Conservation (phyloP, 2,797 vertebrate genomes). For the Siniperca undulata region DNA sequence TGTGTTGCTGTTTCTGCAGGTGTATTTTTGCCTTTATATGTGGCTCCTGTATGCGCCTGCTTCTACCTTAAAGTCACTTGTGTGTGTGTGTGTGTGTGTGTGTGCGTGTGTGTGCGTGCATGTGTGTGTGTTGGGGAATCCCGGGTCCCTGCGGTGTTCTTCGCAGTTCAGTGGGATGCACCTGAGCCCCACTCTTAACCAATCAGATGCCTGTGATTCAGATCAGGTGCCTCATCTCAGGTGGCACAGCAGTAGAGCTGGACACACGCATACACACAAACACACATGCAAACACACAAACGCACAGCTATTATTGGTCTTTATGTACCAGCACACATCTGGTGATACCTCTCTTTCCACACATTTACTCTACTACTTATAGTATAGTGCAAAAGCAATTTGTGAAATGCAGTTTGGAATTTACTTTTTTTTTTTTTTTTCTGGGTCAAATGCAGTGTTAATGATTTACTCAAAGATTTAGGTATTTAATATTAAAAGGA, state of each 20-base stretch:
- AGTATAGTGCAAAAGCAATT: background rate
- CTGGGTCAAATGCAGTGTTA: background rate
- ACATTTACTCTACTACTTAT: background rate
- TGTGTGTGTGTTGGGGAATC: conserved; percentile 56
- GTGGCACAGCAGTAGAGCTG: conserved; percentile 54
- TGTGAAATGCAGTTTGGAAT: background rate
- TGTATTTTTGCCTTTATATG: conserved; percentile 44
- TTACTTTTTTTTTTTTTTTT: background rate
- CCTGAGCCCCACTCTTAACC: conserved; percentile 72
- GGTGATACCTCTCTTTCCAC: background rate
- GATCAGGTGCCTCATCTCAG: conserved; percentile 67
- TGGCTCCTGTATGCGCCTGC: background rate
- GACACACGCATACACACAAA: background rate
- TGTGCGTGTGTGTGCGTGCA: background rate
- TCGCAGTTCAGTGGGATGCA: conserved; percentile 67
- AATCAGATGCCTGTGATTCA: conserved; percentile 68
- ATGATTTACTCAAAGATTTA: background rate
- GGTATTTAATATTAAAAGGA: background rate
- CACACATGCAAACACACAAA: conserved; percentile 32
- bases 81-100: background rate
- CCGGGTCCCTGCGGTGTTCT: conserved; percentile 58
- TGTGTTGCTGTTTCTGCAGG: conserved; percentile 41
- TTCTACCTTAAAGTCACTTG: conserved; percentile 27
- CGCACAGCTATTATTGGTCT: background rate
- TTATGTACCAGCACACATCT: conserved; percentile 26